Evolutionary conservation across 2,888 invertebrate species (phyloP), one percentile per base, ranked within the genome.

Genomic region (Hyles lineata): DNA sequence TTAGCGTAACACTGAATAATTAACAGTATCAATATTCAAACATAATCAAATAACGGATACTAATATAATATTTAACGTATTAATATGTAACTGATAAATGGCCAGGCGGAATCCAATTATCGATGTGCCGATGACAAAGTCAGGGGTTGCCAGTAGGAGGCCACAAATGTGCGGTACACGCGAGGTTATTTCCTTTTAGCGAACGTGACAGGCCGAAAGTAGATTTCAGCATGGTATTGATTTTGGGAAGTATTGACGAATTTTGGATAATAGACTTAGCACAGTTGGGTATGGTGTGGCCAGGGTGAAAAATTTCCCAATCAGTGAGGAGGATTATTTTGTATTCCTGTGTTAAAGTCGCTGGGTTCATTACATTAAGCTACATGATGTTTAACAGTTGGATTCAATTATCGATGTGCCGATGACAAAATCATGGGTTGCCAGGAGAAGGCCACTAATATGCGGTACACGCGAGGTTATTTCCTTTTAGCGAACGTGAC

Each of bases 41-140:
- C 23, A 23, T 43, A 67, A 67, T 67, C 25, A 67, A 67, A 67
- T 67, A 67, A 67, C 50, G 17, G 23, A 11, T 23, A 25, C 17
- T 23, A 67, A 67, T 67, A 21, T 67, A 67, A 67, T 67, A 67
- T 67, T 67, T 67, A 67, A 67, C 67, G 63, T 43, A 67, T 67
- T 67, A 21, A 67, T 67, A 50, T 67, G 67, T 67, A 50, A 67
- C 67, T 50, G 17, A 50, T 67, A 50, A 50, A 67, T 50, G 50
- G 50, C 17, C 15, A 23, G 35, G 21, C 17, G 15, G 67, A 67
- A 67, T 67, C 50, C 67, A 67, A 67, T 67, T 67, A 67, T 17
- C 23, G 23, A 67, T 67, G 43, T 67, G 43, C 50, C 67, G 67
- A 67, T 67, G 67, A 67, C 67, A 67, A 50, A 67, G 67, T 50